Conservation (phyloP, 1,140 invertebrate genomes). For the Ridgeia piscesae region DNA sequence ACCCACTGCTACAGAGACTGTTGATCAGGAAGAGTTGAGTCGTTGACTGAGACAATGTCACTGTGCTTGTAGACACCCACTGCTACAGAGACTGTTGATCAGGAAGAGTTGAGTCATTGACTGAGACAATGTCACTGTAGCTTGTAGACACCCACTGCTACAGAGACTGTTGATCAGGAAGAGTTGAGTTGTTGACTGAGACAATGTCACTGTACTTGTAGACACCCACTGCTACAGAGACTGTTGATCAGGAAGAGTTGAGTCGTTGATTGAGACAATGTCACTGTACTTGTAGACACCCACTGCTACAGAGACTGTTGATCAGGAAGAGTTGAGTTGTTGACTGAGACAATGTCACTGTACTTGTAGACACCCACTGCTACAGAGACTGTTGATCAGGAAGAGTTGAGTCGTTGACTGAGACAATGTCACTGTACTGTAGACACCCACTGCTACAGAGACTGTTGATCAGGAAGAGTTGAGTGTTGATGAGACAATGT, state of each 20-base stretch:
- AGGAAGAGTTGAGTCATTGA: slow-evolving; percentile 72
- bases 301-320: slow-evolving; percentile 64
- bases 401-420: slow-evolving; percentile 73
- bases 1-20: slow-evolving; percentile 58
- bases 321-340: slow-evolving; percentile 72
- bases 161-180: slow-evolving; percentile 69
- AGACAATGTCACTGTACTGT: slow-evolving; percentile 69
- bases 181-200: slow-evolving; percentile 71
- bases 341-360: slow-evolving; percentile 71
- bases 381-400: slow-evolving; percentile 67
- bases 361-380: no score
- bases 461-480: slow-evolving; percentile 75
- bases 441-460: slow-evolving; percentile 56
- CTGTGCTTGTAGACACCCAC: no score
- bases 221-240: slow-evolving; percentile 56
- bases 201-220: no score
- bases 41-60: slow-evolving; percentile 69
- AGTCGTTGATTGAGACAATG: slow-evolving; percentile 71
- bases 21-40: slow-evolving; percentile 76
- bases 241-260: slow-evolving; percentile 74
- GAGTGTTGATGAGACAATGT: slow-evolving; percentile 69
- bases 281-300: no score
- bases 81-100: slow-evolving; percentile 65
- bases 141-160: slow-evolving; percentile 57
- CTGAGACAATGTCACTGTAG: slow-evolving; percentile 71